Base-by-base conservation (phyloP, 2,797 vertebrate genomes). In the Oceanodroma leucorhoa region DNA sequence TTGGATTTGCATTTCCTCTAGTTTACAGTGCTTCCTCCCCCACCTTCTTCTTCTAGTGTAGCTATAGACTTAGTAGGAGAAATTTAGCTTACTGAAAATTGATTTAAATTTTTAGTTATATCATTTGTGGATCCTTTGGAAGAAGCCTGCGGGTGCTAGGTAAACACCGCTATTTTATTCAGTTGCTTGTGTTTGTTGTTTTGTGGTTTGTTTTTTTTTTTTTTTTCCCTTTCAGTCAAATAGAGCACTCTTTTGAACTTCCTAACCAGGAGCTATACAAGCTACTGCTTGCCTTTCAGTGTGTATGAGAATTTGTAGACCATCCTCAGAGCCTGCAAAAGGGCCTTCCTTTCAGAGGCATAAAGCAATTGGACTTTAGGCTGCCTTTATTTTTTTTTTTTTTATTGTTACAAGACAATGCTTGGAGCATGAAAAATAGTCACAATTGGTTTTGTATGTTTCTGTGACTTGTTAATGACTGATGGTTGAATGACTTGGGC, bases 1-100 rank as follows among this genome's bases (percentile, higher is more conserved):
- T 14, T 61, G 6, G 10, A 24, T 8, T 72, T 70, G 4, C 0
- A 0, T 41, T 76, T 65, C 3, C 7, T 46, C 10, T 41, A 5
- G 14, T 72, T 72, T 29, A 4, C 10, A 23, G 8, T 19, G 6
- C 0, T 41, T 41, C 17, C 16, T 8, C 17, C 41, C 16, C 5
- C 13, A 12, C 41, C 41, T 18, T 18, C 17, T 43, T 43, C 41
- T 18, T 20, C 10, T 2, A 27, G 3, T 8, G 3, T 18, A 20
- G 26, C 15, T 34, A 3, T 38, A 45, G 54, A 21, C 8, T 11
- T 24, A 5, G 12, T 23, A 51, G 30, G 13, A 66, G 23, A 60
- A 48, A 32, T n/a, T 66, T 26, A 75, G 3, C 11, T 58, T 41
- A 34, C 14, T 53, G n/a, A 34, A 58, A 53, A 43, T 6, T 30